A percentile compares a stretch with the other conserved stretches of the same genome.
These are phyloP conservation scores for Darevskia nairensis DNA, from an alignment of 2,797 vertebrate species.

Conservation along the genomic window DNA sequence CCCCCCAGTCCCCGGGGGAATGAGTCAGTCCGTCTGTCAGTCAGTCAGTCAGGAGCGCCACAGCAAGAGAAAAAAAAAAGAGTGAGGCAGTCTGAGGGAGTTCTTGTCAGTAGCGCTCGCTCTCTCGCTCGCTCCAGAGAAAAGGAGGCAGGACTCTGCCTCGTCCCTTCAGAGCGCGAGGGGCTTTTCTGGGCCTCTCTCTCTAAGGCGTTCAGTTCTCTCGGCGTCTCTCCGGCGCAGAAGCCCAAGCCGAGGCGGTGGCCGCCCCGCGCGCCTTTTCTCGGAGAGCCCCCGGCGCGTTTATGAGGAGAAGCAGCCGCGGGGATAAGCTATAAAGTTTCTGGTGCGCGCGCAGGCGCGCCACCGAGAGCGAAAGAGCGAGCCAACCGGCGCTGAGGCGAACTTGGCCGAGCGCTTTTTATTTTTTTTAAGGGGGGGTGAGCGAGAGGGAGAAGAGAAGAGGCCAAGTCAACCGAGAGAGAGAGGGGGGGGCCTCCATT, in stretches of 20 bases:
- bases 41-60: too few species aligned
- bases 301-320: background rate
- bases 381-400: background rate
- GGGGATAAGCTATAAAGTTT: background rate
- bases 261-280: background rate
- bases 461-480: constrained; percentile 9
- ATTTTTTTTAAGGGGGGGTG: constrained; percentile 44
- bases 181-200: too few species aligned
- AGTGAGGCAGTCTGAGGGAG: too few species aligned
- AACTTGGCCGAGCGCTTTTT: background rate
- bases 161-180: too few species aligned
- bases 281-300: too few species aligned
- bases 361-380: too few species aligned
- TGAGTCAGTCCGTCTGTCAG: too few species aligned
- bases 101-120: background rate
- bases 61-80: too few species aligned
- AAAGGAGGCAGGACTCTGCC: too few species aligned
- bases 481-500: background rate
- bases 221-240: background rate
- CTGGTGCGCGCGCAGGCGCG: background rate
- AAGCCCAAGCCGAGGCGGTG: background rate
- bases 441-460: constrained; percentile 74
- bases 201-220: too few species aligned
- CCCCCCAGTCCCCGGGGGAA: background rate
- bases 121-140: background rate